Evolutionary conservation across 2,113 vertebrate species (phyloP).

Genomic region (Recurvirostra avosetta): DNA sequence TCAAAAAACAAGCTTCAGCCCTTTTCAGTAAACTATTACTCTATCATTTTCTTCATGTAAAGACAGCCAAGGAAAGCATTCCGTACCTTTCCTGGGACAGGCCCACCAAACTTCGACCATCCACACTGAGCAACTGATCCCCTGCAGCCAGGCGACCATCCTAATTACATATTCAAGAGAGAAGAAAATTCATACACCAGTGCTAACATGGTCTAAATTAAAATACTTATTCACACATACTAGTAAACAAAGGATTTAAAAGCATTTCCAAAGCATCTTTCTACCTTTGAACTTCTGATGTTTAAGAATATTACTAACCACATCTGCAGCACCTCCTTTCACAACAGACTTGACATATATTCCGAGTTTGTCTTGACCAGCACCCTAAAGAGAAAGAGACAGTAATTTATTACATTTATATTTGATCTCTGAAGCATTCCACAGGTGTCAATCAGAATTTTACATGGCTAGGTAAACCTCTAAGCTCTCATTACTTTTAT

Average conservation of each 20-base stretch:
- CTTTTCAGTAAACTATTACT: background rate
- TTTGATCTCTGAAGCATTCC: background rate
- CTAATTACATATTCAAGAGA: constrained; percentile 56
- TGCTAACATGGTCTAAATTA: background rate
- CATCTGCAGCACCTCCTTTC: constrained; percentile 94
- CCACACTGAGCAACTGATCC: constrained; percentile 94
- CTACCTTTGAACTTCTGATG: background rate
- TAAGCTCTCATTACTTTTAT: background rate
- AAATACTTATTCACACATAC: background rate
- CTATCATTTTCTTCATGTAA: background rate
- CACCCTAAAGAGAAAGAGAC: constrained; percentile 79
- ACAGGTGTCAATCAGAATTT: background rate
- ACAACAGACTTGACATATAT: constrained; percentile 99
- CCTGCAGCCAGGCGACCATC: constrained; percentile 94
- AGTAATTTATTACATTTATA: background rate
- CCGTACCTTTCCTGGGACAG: constrained; percentile 94
- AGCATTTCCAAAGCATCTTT: background rate
- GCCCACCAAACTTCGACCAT: constrained; percentile 93
- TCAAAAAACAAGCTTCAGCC: background rate
- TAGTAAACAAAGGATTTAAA: background rate
- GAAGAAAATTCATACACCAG: background rate
- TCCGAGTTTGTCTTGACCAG: constrained; percentile 96
- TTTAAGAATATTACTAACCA: constrained; percentile 76
- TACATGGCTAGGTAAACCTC: background rate
- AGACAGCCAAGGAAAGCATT: background rate